A percentile compares a stretch with the other conserved stretches of the same genome.
phyloP scores from a whole-genome alignment of 1,140 invertebrate genomes.

The Eciton burchellii region DNA sequence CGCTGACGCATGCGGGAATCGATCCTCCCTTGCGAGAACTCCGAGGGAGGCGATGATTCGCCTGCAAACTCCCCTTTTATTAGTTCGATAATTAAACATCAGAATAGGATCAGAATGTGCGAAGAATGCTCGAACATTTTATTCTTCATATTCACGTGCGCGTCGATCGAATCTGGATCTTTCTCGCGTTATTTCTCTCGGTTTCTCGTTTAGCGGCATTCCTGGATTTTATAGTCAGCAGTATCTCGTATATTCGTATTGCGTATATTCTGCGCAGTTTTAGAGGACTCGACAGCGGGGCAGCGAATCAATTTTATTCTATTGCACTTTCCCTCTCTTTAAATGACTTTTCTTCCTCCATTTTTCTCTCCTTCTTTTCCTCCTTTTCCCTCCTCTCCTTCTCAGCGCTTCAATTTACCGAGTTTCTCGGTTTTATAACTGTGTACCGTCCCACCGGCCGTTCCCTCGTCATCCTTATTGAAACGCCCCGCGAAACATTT shows the following conservation, averaged over 20 bases:
- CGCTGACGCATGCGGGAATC: neutral
- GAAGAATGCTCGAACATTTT: neutral
- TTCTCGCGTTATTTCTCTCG: neutral
- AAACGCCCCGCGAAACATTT: conserved; percentile 51
- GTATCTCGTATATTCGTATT: neutral
- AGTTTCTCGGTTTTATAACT: conserved; percentile 60
- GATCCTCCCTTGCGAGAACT: neutral
- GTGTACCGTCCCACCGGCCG: conserved; percentile 34
- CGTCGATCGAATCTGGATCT: neutral
- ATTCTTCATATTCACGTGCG: neutral
- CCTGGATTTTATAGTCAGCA: neutral
- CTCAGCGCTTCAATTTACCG: conserved; percentile 47
- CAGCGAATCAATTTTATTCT: conserved; percentile 53
- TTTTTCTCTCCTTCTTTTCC: neutral
- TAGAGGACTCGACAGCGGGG: conserved; percentile 12
- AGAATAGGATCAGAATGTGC: neutral
- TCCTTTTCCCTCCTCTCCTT: conserved; percentile 9
- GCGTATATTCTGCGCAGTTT: conserved; percentile 13
- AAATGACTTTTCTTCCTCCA: conserved; percentile 6
- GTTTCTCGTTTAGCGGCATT: conserved; percentile 11
- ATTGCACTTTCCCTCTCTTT: conserved; percentile 26
- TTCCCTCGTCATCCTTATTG: conserved; percentile 52
- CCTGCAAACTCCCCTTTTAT: neutral
- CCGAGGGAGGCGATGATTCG: neutral
- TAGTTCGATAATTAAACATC: conserved; percentile 2